Percentiles rank a stretch among this genome's conserved stretches.
Evolutionary conservation across 2,888 invertebrate genomes (phyloP).

Genomic region (Microplitis deprimator): DNA sequence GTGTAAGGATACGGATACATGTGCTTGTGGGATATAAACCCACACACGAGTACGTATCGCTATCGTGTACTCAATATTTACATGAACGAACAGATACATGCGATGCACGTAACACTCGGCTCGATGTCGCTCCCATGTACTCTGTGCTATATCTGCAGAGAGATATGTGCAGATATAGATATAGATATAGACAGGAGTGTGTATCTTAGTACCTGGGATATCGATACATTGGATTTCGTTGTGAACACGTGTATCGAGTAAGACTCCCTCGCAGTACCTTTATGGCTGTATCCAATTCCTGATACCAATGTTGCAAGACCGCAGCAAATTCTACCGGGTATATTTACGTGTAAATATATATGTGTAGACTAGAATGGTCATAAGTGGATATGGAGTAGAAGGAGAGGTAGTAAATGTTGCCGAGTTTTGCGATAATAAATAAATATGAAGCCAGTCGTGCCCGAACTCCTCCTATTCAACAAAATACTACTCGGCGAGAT

Average conservation of each 20-base stretch:
- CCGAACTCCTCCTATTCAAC: too few relatives aligned
- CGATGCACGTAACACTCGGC: background rate
- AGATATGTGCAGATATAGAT: background rate
- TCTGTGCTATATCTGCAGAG: background rate
- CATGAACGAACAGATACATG: background rate
- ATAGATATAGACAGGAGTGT: background rate
- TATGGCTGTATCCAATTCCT: background rate
- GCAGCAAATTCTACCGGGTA: background rate
- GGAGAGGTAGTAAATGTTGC: too few relatives aligned
- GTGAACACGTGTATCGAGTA: conserved; percentile 1
- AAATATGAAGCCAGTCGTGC: too few relatives aligned
- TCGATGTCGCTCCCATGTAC: background rate
- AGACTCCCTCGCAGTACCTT: background rate
- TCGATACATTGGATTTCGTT: background rate
- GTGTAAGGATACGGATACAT: too few relatives aligned
- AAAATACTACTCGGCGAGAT: too few relatives aligned
- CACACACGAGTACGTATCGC: too few relatives aligned
- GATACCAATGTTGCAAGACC: background rate
- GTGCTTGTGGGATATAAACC: too few relatives aligned
- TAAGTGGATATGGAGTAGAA: too few relatives aligned
- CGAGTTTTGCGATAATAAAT: too few relatives aligned
- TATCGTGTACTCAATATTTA: background rate
- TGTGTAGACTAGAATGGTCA: too few relatives aligned
- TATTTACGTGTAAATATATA: too few relatives aligned
- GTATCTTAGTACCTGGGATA: background rate